Evolutionary conservation across 2,888 invertebrate genomes (phyloP).

Genomic region (Pardosa pseudoannulata): DNA sequence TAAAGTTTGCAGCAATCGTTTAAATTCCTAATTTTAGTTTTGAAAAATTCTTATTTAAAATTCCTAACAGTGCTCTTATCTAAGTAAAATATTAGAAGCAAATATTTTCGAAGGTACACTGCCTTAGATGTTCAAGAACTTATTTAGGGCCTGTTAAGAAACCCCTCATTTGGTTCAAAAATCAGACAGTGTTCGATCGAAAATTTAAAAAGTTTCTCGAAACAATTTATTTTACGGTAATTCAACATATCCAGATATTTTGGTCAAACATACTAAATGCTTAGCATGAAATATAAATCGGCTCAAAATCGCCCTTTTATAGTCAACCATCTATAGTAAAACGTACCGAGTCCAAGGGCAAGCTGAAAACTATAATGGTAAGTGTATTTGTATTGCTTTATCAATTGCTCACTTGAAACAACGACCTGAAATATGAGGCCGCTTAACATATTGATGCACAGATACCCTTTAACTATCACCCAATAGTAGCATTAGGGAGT

Average conservation of each 20-base stretch:
- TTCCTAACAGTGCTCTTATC: background rate
- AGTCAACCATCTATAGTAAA: conserved; percentile 33
- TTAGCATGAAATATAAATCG: conserved; percentile 13
- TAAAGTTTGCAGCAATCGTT: background rate
- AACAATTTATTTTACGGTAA: background rate
- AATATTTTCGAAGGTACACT: background rate
- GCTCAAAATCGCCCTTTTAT: conserved; percentile 40
- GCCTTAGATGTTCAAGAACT: background rate
- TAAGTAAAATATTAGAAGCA: background rate
- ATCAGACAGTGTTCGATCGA: background rate
- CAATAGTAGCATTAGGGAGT: conserved; percentile 51
- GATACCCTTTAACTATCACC: conserved; percentile 46
- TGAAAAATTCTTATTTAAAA: background rate
- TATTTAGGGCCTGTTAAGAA: background rate
- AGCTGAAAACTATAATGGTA: conserved; percentile 36
- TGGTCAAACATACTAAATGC: background rate
- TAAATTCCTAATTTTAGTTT: background rate
- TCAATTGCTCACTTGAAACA: conserved; percentile 59
- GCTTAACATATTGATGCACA: conserved; percentile 53
- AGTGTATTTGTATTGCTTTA: conserved; percentile 63
- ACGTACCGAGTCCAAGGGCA: conserved; percentile 1
- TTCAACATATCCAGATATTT: background rate
- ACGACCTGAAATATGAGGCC: conserved; percentile 25
- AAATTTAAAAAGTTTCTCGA: background rate
- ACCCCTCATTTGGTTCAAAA: background rate